phyloP scores from a whole-genome alignment of 2,113 vertebrate genomes.

The Pygathrix nemaeus region DNA sequence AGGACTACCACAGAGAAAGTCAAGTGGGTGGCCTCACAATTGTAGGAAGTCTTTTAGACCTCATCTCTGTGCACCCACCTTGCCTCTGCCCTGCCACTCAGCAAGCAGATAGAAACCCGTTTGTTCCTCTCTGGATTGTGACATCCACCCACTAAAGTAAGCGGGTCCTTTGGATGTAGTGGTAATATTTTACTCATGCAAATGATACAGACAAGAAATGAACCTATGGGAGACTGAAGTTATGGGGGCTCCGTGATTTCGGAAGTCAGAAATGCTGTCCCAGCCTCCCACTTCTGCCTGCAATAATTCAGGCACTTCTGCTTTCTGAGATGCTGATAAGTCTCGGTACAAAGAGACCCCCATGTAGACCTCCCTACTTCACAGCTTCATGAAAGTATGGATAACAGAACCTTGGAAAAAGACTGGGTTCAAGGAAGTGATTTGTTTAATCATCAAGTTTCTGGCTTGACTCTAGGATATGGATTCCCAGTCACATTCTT shows the following conservation, averaged over 20 bases:
- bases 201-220: not conserved
- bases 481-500: not conserved
- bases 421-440: not conserved
- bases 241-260: not conserved
- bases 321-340: not conserved
- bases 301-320: rapidly evolving
- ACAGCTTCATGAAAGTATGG: rapidly evolving
- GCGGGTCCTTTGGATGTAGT: rapidly evolving
- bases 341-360: not conserved
- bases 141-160: no score
- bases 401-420: not conserved
- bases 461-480: not conserved
- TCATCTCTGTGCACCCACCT: not conserved
- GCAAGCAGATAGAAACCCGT: no score
- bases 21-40: no score
- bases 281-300: not conserved
- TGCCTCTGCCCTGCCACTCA: not conserved
- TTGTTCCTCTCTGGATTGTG: not conserved
- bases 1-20: not conserved
- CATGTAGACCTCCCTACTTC: not conserved
- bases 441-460: not conserved
- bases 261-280: not conserved
- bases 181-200: not conserved
- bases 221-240: not conserved
- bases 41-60: not conserved